Base-by-base conservation (phyloP, 2,113 vertebrate genomes). In the Hemichromis elongatus region DNA sequence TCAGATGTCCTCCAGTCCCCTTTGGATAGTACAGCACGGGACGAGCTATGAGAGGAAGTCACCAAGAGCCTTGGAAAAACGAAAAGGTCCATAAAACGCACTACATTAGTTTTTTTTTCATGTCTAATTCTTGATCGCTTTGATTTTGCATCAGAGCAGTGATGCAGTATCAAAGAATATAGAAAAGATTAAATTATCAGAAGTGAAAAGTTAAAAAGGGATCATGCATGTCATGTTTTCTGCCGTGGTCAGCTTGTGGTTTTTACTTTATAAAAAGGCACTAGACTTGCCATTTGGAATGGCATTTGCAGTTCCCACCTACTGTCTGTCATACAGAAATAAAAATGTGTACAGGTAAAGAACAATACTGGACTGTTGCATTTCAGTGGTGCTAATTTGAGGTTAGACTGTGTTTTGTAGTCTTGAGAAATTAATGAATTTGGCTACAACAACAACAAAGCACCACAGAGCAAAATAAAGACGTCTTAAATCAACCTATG, bases 1-100 rank as follows among this genome's bases (percentile, higher is more conserved):
- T 94, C 97, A 0, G 97, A 97, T 0, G 97, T 98, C 50, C 96
- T 97, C 0, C 97, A 97, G 90, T 97, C 97, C 1, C 96, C 97
- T 0, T 92, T 98, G 53, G 97, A 98, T 95, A 97, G 96, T 7
- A 92, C 97, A 0, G 97, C 97, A 3, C 95, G 97, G 2, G 98
- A 99, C 0, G 97, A 99, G 90, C 96, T 99, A 91, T 98, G 96
- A 98, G 95, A 92, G 5, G 40, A 94, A 42, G 77, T 95, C 18
- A 45, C 37, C 5, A 28, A 66, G 45, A 77, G 24, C 73, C 42
- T 79, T 28, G 47, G 21, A 57, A n/a, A 56, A 56, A 80, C 54
- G 21, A 81, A 68, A 30, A 81, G 18, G 37, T 79, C 63, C 81
- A 28, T 40, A 16, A 37, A 66, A 53, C 3, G 33, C 30, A 79